Evolutionary conservation across 2,888 invertebrate species (phyloP).

Genomic region (Cyclophora albipunctata): DNA sequence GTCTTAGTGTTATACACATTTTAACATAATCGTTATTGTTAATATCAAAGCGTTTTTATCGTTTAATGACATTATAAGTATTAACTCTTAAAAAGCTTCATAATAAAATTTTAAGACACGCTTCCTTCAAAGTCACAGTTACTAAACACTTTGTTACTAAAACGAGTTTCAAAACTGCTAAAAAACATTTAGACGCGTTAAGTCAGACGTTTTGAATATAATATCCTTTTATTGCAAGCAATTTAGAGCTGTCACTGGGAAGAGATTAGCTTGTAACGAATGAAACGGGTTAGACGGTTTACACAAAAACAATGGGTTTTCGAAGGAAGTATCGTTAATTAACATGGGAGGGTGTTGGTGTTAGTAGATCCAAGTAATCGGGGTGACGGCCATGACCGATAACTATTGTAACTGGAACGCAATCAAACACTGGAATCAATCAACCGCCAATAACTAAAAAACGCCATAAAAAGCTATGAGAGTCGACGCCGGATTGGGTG

Average conservation of each 20-base stretch:
- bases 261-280: slow-evolving; percentile 22
- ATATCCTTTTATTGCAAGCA: slow-evolving; percentile 14
- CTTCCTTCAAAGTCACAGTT: no score
- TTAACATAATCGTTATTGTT: no score
- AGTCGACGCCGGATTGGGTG: no score
- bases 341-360: slow-evolving; percentile 31
- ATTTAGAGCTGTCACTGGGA: slow-evolving; percentile 24
- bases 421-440: not conserved
- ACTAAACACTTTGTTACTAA: no score
- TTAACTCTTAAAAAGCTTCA: no score
- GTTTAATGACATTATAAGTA: no score
- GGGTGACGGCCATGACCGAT: no score
- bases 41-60: no score
- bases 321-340: slow-evolving; percentile 35
- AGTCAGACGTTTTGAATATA: slow-evolving; percentile 2
- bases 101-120: no score
- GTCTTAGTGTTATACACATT: no score
- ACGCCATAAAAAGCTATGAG: no score
- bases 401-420: not conserved
- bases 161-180: slow-evolving; percentile 3
- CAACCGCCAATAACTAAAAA: no score
- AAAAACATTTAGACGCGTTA: slow-evolving; percentile 5
- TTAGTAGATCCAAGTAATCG: not conserved
- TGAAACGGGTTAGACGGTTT: slow-evolving; percentile 26
- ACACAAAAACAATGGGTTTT: slow-evolving; percentile 23